phyloP scores from a whole-genome alignment of 2,113 vertebrate genomes.

The Gopherus flavomarginatus region DNA sequence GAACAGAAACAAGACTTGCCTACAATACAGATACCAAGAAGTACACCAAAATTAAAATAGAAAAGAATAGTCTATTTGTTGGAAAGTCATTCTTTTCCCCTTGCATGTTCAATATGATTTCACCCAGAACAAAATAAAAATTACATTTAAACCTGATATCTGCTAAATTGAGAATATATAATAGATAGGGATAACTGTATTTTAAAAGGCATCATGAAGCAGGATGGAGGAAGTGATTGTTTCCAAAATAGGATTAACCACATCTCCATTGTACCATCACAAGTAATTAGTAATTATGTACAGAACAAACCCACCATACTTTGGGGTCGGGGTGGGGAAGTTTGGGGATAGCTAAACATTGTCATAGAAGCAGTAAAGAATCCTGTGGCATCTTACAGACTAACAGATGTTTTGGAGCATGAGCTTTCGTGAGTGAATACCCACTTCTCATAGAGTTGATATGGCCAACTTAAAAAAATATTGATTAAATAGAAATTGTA shows the following conservation, averaged over 20 bases:
- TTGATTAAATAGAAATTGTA: not conserved
- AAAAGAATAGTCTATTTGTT: not conserved
- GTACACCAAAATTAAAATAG: not conserved
- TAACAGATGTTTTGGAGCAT: too few species aligned
- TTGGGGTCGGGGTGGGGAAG: not conserved
- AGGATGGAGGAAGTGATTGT: not conserved
- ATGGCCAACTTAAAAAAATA: not conserved
- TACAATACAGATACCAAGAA: not conserved
- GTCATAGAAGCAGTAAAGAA: not conserved
- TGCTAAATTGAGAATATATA: not conserved
- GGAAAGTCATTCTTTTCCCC: conserved; percentile 12
- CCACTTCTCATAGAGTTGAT: not conserved
- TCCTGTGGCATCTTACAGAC: too few species aligned
- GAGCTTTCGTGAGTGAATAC: too few species aligned
- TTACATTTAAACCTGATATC: not conserved
- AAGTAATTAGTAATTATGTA: not conserved
- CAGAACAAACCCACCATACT: not conserved
- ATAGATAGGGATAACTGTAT: not conserved
- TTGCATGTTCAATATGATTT: not conserved
- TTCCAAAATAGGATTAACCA: not conserved
- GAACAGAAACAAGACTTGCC: not conserved
- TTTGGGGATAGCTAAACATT: not conserved
- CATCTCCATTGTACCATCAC: not conserved
- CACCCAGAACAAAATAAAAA: not conserved
- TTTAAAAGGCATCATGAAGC: not conserved